Percentiles rank a stretch among this genome's conserved stretches.
Evolutionary conservation across 2,888 invertebrate species (phyloP).

Genomic region (Sthenelais limicola): DNA sequence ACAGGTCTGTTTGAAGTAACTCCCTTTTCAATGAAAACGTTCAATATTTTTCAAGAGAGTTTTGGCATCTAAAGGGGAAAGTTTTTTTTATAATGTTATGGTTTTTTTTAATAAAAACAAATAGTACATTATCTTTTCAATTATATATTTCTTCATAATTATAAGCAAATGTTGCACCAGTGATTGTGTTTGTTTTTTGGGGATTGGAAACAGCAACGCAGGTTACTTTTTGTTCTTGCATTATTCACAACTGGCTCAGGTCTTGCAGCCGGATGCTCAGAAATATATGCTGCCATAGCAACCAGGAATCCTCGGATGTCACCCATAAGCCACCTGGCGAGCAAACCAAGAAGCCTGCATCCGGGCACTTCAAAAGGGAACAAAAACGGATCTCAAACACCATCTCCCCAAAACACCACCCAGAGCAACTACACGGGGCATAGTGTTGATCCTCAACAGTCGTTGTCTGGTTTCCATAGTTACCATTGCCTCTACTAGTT

Average conservation of each 20-base stretch:
- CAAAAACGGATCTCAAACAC: constrained; percentile 1
- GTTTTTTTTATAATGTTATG: too few relatives aligned
- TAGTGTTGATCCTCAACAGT: not conserved
- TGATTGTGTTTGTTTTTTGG: too few relatives aligned
- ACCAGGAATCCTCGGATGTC: constrained; percentile 25
- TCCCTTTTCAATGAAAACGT: too few relatives aligned
- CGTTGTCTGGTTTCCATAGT: constrained; percentile 10
- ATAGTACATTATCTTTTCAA: too few relatives aligned
- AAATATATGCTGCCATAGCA: constrained; percentile 21
- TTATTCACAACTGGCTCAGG: not conserved
- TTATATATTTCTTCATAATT: too few relatives aligned
- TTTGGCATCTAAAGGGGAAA: too few relatives aligned
- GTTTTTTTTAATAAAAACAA: too few relatives aligned
- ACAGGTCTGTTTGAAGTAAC: too few relatives aligned
- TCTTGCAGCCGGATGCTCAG: not conserved
- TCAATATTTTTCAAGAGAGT: too few relatives aligned
- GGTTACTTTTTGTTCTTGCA: too few relatives aligned
- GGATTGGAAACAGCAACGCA: too few relatives aligned
- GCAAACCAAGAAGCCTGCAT: constrained; percentile 30
- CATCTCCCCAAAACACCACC: not conserved
- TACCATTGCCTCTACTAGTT: not conserved
- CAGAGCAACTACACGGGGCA: not conserved
- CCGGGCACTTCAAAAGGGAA: constrained; percentile 18
- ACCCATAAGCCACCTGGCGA: constrained; percentile 1
- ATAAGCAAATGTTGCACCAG: too few relatives aligned